These are phyloP conservation scores for Archaeoteleia sp. DNA, from an alignment of 2,888 invertebrate species.

Conservation along the genomic window DNA sequence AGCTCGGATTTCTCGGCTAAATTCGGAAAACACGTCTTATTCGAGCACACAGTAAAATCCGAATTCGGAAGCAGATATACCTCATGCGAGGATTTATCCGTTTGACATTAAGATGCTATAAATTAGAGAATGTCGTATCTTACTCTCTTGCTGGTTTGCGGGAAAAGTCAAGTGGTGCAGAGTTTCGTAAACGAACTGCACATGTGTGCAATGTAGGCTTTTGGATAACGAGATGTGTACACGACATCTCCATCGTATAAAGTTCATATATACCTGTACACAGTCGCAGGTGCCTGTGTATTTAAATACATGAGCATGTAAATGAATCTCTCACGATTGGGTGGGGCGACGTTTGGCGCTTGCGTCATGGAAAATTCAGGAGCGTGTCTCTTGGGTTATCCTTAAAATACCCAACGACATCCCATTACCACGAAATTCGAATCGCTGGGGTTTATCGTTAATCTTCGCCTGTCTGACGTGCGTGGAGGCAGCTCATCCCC, in stretches of 20 bases:
- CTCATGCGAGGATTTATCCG: conserved; percentile 31
- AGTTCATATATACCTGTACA: conserved; percentile 9
- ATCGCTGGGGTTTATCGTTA: conserved; percentile 65
- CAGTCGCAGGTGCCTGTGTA: conserved; percentile 1
- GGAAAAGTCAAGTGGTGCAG: conserved; percentile 17
- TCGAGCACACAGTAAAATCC: conserved; percentile 20
- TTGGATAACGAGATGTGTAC: conserved; percentile 7
- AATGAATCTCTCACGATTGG: conserved; percentile 16
- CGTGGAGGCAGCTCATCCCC: conserved; percentile 13
- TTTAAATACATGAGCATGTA: no score
- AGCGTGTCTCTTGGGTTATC: conserved; percentile 66
- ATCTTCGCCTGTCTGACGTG: conserved; percentile 57
- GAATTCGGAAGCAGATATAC: conserved; percentile 31
- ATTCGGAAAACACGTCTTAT: conserved; percentile 22
- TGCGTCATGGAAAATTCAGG: conserved; percentile 57
- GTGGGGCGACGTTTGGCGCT: conserved; percentile 22
- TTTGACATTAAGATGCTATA: conserved; percentile 47
- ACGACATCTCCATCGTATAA: conserved; percentile 5
- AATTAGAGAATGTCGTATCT: conserved; percentile 33
- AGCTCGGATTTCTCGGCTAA: conserved; percentile 10
- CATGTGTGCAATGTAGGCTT: conserved; percentile 1
- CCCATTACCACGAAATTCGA: conserved; percentile 69
- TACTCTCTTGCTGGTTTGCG: conserved; percentile 10
- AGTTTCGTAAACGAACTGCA: conserved; percentile 21
- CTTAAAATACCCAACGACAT: conserved; percentile 65